Evolutionary conservation across 37 sponge, comb jelly and placozoan species (phyloP).

Genomic region (Aphrocallistes beatrix): DNA sequence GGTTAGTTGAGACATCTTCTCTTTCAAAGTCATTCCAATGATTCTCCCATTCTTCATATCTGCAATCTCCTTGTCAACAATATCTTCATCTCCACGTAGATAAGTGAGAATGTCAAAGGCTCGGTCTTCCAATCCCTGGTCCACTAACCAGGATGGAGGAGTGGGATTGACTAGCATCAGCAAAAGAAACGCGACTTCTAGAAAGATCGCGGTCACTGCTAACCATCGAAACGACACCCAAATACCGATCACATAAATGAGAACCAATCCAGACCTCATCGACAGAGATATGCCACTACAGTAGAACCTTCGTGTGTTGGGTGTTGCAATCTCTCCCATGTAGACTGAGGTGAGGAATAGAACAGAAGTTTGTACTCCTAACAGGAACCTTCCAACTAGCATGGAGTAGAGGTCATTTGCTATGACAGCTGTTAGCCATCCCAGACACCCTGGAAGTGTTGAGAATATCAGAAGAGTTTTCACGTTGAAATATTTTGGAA

Average conservation of each 20-base stretch:
- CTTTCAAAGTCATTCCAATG: background rate
- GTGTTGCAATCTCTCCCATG: background rate
- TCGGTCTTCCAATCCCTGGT: background rate
- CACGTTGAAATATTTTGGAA: background rate
- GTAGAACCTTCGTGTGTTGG: background rate
- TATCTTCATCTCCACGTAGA: background rate
- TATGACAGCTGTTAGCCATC: background rate
- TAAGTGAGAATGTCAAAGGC: background rate
- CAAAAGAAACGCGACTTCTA: background rate
- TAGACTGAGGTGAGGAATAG: background rate
- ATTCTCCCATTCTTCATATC: background rate
- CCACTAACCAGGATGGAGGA: background rate
- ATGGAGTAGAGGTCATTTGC: background rate
- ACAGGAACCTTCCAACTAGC: background rate
- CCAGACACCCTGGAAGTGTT: background rate
- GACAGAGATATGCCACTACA: background rate
- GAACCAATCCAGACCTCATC: background rate
- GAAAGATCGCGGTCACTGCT: background rate
- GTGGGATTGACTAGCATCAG: background rate
- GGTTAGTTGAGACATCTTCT: background rate
- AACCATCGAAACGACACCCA: slow-evolving; percentile 2
- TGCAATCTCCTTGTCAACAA: background rate
- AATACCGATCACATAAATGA: background rate
- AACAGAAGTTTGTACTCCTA: background rate
- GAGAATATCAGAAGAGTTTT: background rate